phyloP scores from a whole-genome alignment of 2,113 vertebrate genomes.

The Plectropomus leopardus region DNA sequence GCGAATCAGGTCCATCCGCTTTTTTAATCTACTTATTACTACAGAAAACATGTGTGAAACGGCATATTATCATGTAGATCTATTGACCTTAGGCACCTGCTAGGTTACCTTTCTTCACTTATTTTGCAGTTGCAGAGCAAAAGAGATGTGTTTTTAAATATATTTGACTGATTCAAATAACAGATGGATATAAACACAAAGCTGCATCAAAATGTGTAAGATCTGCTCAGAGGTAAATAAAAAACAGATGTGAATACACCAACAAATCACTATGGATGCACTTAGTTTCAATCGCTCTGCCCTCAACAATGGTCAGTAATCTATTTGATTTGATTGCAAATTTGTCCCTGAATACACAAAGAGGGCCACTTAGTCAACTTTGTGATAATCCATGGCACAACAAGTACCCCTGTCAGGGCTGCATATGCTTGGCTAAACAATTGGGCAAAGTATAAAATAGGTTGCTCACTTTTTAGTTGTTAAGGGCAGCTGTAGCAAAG shows the following conservation, averaged over 20 bases:
- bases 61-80: slow-evolving; percentile 14
- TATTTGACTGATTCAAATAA: background rate
- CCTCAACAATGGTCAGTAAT: background rate
- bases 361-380: background rate
- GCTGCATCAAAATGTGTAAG: background rate
- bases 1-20: slow-evolving; percentile 57
- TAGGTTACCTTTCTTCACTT: background rate
- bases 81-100: slow-evolving; percentile 13
- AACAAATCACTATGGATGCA: background rate
- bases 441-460: background rate
- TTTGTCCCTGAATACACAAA: background rate
- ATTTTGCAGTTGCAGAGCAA: background rate
- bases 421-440: background rate
- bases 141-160: background rate
- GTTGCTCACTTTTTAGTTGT: background rate
- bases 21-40: slow-evolving; percentile 46
- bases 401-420: background rate
- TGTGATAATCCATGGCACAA: background rate
- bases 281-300: background rate
- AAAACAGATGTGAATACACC: background rate
- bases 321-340: background rate
- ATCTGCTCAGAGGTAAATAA: background rate
- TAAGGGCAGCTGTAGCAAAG: background rate
- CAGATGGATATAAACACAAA: slow-evolving; percentile 1
- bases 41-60: slow-evolving; percentile 33